Evolutionary conservation across 2,888 invertebrate species (phyloP).

Genomic region (Caenorhabditis macrosperma): DNA sequence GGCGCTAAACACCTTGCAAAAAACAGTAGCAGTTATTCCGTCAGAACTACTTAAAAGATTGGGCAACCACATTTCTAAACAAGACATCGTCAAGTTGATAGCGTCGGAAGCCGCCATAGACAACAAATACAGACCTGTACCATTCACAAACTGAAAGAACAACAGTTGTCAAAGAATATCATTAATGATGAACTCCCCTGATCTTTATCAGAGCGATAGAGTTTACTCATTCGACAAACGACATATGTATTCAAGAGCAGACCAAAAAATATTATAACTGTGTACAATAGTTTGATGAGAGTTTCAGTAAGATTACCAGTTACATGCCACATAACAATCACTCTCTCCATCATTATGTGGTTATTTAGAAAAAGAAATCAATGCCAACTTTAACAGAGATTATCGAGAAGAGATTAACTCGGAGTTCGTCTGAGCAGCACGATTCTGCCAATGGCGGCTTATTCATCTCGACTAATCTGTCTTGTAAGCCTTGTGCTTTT

Average conservation of each 20-base stretch:
- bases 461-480: no score
- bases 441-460: no score
- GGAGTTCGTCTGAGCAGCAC: no score
- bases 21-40: not conserved
- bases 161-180: not conserved
- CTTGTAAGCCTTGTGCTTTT: no score
- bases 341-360: no score
- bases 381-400: no score
- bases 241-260: constrained; percentile 71
- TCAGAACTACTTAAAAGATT: not conserved
- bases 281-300: constrained; percentile 41
- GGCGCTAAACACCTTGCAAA: not conserved
- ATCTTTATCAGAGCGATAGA: constrained; percentile 67
- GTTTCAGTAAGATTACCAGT: no score
- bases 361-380: no score
- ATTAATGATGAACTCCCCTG: constrained; percentile 59
- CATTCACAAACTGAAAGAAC: constrained; percentile 69
- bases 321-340: no score
- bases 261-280: constrained; percentile 65
- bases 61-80: constrained; percentile 57
- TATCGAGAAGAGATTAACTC: no score
- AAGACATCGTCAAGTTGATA: constrained; percentile 66
- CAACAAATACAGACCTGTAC: constrained; percentile 63
- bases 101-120: constrained; percentile 71
- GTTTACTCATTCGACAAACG: constrained; percentile 65